phyloP scores from a whole-genome alignment of 2,888 invertebrate species.

The Aleiodes alternator region DNA sequence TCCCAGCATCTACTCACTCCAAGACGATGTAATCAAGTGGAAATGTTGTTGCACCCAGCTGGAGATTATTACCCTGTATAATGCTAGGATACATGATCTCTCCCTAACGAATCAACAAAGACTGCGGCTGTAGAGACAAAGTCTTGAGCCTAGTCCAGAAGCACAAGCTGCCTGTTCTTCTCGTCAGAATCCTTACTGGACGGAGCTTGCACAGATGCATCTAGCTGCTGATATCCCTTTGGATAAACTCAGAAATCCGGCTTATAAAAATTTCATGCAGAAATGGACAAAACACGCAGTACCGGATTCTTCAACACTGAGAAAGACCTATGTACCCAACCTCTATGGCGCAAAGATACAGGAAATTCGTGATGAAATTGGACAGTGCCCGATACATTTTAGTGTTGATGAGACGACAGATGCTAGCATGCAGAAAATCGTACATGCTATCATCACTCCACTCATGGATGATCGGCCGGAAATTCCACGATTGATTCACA shows the following conservation, averaged over 20 bases:
- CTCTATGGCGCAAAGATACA: not conserved
- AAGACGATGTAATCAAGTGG: no score
- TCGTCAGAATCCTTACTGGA: no score
- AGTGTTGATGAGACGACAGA: conserved; percentile 31
- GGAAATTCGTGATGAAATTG: conserved; percentile 28
- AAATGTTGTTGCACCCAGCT: no score
- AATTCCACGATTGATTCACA: not conserved
- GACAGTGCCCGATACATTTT: conserved; percentile 13
- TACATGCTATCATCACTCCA: conserved; percentile 28
- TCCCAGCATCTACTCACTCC: no score
- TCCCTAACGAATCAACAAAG: no score
- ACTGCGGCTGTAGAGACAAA: no score
- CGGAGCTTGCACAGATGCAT: no score
- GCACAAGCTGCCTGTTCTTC: no score
- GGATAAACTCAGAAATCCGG: conserved; percentile 22
- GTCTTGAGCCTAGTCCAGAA: no score
- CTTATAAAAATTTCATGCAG: conserved; percentile 5
- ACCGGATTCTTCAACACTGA: conserved; percentile 10
- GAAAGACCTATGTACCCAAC: conserved; percentile 12
- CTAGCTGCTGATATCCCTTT: conserved; percentile 21
- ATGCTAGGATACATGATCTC: no score
- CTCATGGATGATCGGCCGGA: conserved; percentile 4
- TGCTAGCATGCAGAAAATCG: conserved; percentile 2
- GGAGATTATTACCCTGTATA: no score
- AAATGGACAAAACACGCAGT: conserved; percentile 5